phyloP scores from a whole-genome alignment of 2,797 vertebrate genomes.

The Pangasius djambal region DNA sequence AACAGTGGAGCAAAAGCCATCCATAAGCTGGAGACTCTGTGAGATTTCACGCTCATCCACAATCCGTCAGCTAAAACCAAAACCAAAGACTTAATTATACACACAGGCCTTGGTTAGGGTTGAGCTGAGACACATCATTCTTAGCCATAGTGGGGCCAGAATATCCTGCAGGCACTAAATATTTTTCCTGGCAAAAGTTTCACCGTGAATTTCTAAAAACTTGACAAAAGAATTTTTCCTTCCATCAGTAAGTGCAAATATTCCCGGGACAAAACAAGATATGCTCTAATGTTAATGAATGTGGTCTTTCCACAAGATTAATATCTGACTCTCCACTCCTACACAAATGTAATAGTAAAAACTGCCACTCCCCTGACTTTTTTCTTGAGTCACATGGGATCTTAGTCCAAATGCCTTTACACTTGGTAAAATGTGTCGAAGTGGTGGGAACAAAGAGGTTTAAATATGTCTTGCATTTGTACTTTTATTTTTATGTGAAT shows the following conservation, averaged over 20 bases:
- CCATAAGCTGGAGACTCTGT: neutral
- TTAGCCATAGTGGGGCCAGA: neutral
- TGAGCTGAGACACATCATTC: constrained; percentile 7
- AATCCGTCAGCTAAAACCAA: constrained; percentile 45
- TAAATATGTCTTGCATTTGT: neutral
- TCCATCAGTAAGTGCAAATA: neutral
- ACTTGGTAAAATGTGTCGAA: neutral
- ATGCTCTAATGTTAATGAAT: too few relatives aligned
- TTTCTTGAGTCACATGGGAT: neutral
- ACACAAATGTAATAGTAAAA: neutral
- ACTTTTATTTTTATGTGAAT: neutral
- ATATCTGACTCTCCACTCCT: neutral
- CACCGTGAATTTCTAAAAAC: neutral
- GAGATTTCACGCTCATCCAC: constrained; percentile 14
- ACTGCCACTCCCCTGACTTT: neutral
- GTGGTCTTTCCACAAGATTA: neutral
- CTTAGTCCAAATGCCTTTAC: neutral
- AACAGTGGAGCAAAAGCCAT: neutral
- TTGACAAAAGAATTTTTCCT: neutral
- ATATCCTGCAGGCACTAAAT: neutral
- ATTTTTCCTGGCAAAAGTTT: neutral
- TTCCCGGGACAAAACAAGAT: neutral
- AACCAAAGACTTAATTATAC: constrained; percentile 52
- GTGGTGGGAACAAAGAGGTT: neutral
- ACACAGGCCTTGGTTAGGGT: constrained; percentile 26